Base-by-base conservation (phyloP, 2,797 vertebrate species). In the Falco columbarius region DNA sequence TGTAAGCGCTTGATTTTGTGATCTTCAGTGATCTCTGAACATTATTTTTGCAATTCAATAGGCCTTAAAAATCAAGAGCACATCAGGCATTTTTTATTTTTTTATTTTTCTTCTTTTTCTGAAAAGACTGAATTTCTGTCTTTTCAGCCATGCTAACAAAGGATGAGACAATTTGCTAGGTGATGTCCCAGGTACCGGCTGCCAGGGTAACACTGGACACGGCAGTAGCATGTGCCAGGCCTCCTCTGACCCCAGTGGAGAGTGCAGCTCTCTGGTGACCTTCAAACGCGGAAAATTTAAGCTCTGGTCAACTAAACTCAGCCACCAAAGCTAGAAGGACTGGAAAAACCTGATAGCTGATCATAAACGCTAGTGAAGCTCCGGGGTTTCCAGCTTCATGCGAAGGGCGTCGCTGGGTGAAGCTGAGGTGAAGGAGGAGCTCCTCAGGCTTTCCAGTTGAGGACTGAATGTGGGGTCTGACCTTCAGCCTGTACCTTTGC, bases 401-500 rank as follows among this genome's bases (percentile, higher is more conserved):
- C 0, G 1, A 67, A 90, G 55, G 42, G 26, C 38, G 8, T 58
- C 82, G 36, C 47, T 67, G 18, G 23, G 52, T 36, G 66, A 83
- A 77, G 29, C 7, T 87, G 40, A 22, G 34, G 14, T 86, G 62
- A 83, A 87, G 80, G 68, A 91, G 58, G n/a, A 75, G 58, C 21
- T 88, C 40, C 72, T 88, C 79, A 62, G 32, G 62, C 30, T 71
- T 86, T 91, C 86, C 72, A 79, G 75, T 59, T 68, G 72, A 70
- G 70, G 44, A 34, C 65, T 88, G 75, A 80, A 62, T 51, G 42
- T 13, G 34, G 65, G 65, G 87, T 51, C 91, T 70, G 93, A 96
- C 95, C 96, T 96, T 93, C 80, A 79, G 81, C 34, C 93, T 47
- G 58, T 94, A 88, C 54, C 68, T 96, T 84, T 94, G 71, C 77